These are phyloP conservation scores for Nipponacmea schrenckii DNA, from an alignment of 2,888 invertebrate genomes.

Conservation along the genomic window DNA sequence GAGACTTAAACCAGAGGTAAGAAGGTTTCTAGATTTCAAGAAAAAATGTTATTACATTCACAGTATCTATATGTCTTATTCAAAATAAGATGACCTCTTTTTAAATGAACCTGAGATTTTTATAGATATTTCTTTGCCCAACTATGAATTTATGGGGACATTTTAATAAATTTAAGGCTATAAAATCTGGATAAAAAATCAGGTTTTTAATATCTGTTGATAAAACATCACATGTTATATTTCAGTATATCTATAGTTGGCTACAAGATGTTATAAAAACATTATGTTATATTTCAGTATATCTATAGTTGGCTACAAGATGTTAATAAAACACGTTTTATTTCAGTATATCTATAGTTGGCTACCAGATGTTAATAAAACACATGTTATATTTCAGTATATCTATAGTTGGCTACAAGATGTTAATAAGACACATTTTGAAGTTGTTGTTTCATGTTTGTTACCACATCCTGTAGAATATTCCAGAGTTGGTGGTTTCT, in stretches of 20 bases:
- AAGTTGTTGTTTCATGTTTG: conserved; percentile 90
- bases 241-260: conserved; percentile 89
- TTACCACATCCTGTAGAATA: conserved; percentile 96
- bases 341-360: conserved; percentile 92
- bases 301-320: conserved; percentile 91
- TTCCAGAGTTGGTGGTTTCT: conserved; percentile 94
- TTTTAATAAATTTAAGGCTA: too few relatives aligned
- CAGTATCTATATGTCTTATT: conserved; percentile 1
- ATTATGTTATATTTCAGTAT: conserved; percentile 78
- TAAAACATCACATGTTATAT: conserved; percentile 79
- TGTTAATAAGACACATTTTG: conserved; percentile 85
- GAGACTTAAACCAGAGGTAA: conserved; percentile 83
- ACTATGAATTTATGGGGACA: too few relatives aligned
- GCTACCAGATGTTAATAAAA: conserved; percentile 84
- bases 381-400: conserved; percentile 79
- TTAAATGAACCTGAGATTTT: too few relatives aligned
- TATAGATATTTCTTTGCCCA: too few relatives aligned
- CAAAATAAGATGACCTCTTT: neutral
- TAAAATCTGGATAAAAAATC: too few relatives aligned
- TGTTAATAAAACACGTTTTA: conserved; percentile 84
- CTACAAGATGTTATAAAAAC: conserved; percentile 82
- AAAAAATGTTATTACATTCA: neutral
- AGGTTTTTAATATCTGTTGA: too few relatives aligned
- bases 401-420: conserved; percentile 91
- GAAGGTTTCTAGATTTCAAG: conserved; percentile 10